Conservation (phyloP, 2,797 vertebrate species). For the Chelon auratus region DNA sequence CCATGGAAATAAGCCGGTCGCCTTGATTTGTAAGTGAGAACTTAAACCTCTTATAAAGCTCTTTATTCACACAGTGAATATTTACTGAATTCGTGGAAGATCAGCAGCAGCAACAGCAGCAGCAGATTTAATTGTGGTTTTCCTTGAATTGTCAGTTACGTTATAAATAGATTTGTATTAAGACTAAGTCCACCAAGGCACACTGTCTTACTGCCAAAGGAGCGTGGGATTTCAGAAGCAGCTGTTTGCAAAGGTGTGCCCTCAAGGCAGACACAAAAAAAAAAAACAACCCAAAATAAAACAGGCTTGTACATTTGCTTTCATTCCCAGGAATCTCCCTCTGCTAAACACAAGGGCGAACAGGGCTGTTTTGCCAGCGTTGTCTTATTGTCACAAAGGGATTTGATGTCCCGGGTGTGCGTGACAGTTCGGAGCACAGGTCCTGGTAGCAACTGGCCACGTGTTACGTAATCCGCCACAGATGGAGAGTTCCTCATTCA, state of each 20-base stretch:
- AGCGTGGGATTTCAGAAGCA: conserved; percentile 41
- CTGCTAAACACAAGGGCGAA: conserved; percentile 13
- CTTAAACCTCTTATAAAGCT: neutral
- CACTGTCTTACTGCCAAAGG: conserved; percentile 21
- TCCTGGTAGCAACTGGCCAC: conserved; percentile 62
- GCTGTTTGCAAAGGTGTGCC: conserved; percentile 34
- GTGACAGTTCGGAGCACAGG: conserved; percentile 64
- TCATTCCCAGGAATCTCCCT: conserved; percentile 20
- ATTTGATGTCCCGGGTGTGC: conserved; percentile 63
- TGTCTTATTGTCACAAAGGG: conserved; percentile 43
- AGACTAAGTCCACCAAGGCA: conserved; percentile 16
- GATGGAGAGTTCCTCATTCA: conserved; percentile 63
- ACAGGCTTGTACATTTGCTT: neutral
- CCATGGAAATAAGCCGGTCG: neutral
- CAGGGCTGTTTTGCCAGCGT: conserved; percentile 4
- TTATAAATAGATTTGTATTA: conserved; percentile 33
- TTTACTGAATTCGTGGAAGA: conserved; percentile 3
- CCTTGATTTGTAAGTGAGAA: neutral
- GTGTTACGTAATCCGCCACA: conserved; percentile 70
- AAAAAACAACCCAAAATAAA: conserved; percentile 8
- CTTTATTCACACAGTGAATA: neutral
- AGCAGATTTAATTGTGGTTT: conserved; percentile 30
- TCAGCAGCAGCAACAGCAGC: conserved; percentile 16
- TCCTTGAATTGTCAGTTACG: conserved; percentile 31
- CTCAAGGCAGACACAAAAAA: conserved; percentile 3